Evolutionary conservation across 2,888 invertebrate species (phyloP).

Genomic region (Enoplolaimus lenunculus): DNA sequence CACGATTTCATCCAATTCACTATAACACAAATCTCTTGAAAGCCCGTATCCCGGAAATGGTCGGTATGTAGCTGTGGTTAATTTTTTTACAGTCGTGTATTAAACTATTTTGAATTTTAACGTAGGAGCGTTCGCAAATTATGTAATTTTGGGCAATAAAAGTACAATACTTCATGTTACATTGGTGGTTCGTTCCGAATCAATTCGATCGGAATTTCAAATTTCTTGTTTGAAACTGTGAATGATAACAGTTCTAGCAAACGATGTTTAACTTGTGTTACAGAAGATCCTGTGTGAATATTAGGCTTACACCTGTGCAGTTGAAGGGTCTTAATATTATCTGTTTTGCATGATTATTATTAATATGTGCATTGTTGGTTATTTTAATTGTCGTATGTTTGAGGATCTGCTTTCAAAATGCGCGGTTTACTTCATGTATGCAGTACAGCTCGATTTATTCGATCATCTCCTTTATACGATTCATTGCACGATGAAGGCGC

Average conservation of each 20-base stretch:
- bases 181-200: too few species aligned
- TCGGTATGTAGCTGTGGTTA: constrained; percentile 50
- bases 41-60: constrained; percentile 78
- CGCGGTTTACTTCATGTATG: constrained; percentile 70
- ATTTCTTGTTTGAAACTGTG: too few species aligned
- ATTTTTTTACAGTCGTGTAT: neutral
- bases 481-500: constrained; percentile 76
- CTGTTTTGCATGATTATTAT: too few species aligned
- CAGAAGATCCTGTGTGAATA: too few species aligned
- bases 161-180: too few species aligned
- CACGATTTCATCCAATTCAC: constrained; percentile 75
- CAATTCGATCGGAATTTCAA: too few species aligned
- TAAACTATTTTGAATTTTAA: constrained; percentile 9
- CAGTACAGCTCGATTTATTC: constrained; percentile 54
- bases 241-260: too few species aligned
- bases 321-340: too few species aligned
- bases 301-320: too few species aligned
- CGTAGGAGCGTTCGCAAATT: neutral
- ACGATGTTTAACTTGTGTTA: too few species aligned
- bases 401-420: neutral
- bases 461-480: constrained; percentile 88
- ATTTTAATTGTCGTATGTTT: too few species aligned
- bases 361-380: too few species aligned
- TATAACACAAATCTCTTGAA: constrained; percentile 81
- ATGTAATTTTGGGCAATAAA: neutral